Conservation (phyloP, 2,797 vertebrate genomes). For the Limosa lapponica region DNA sequence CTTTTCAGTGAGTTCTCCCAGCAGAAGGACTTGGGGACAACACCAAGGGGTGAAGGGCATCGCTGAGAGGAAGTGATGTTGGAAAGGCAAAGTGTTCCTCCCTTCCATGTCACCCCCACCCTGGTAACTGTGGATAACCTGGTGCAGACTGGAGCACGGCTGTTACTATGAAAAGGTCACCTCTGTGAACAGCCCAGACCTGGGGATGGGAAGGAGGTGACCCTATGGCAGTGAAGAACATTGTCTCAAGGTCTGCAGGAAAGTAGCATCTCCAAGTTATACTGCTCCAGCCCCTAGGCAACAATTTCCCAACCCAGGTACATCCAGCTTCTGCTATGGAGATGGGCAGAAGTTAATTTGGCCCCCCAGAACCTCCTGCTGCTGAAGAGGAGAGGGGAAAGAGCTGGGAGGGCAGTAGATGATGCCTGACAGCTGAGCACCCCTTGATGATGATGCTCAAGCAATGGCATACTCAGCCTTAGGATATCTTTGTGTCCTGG, state of each 20-base stretch:
- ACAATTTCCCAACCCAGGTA: not conserved
- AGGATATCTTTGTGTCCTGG: not conserved
- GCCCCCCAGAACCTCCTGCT: accelerated
- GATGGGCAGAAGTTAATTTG: not conserved
- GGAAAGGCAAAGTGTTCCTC: not conserved
- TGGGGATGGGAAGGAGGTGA: not conserved
- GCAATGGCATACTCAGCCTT: not conserved
- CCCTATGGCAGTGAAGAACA: not conserved
- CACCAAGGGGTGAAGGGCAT: not conserved
- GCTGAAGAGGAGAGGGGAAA: not conserved
- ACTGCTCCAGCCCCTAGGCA: not conserved
- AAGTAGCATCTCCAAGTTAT: accelerated
- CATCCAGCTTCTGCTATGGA: not conserved
- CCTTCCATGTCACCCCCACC: accelerated
- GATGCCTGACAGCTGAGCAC: not conserved
- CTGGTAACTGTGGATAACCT: not conserved
- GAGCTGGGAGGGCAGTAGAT: not conserved
- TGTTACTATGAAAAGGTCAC: not conserved
- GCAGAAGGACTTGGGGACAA: not conserved
- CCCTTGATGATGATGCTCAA: accelerated
- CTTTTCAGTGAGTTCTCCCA: not conserved
- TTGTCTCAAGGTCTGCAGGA: not conserved
- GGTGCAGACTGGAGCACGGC: not conserved
- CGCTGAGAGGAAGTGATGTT: not conserved
- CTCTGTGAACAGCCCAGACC: not conserved